phyloP scores from a whole-genome alignment of 1,140 invertebrate species.

The Semibalanus balanoides region DNA sequence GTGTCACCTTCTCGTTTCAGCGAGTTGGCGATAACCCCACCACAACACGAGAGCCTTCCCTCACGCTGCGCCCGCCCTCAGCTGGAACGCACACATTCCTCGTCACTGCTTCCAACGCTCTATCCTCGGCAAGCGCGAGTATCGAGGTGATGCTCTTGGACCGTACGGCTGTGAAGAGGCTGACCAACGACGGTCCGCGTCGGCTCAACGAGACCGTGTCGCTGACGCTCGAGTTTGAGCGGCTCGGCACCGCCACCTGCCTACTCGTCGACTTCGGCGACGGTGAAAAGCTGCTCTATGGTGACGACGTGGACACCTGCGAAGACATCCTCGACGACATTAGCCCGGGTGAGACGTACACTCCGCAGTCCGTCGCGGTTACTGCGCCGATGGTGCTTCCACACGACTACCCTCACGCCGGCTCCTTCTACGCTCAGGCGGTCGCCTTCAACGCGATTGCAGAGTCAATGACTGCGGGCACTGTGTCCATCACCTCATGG shows the following conservation, averaged over 20 bases:
- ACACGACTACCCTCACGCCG: background rate
- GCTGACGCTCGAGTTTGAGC: slow-evolving; percentile 8
- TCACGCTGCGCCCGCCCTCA: slow-evolving; percentile 8
- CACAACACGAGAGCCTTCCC: background rate
- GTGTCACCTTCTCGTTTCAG: background rate
- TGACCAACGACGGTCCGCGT: slow-evolving; percentile 12
- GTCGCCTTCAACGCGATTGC: slow-evolving; percentile 10
- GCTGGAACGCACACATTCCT: slow-evolving; percentile 3
- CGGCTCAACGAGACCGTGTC: slow-evolving; percentile 7
- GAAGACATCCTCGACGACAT: background rate
- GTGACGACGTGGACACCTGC: background rate
- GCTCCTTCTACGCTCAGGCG: slow-evolving; percentile 5
- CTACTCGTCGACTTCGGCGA: slow-evolving; percentile 8
- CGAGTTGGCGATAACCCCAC: background rate
- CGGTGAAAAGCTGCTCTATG: background rate
- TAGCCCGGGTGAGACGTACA: slow-evolving; percentile 5
- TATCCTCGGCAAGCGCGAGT: background rate
- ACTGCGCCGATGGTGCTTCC: background rate
- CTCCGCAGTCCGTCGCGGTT: background rate
- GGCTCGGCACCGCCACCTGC: slow-evolving; percentile 10
- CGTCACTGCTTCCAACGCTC: slow-evolving; percentile 8
- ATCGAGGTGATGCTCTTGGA: slow-evolving; percentile 4
- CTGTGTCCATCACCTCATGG: background rate
- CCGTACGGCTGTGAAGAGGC: background rate
- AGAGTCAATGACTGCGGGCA: slow-evolving; percentile 11